Base-by-base conservation (phyloP, 2,797 vertebrate species). In the Silurus lanzhouensis region DNA sequence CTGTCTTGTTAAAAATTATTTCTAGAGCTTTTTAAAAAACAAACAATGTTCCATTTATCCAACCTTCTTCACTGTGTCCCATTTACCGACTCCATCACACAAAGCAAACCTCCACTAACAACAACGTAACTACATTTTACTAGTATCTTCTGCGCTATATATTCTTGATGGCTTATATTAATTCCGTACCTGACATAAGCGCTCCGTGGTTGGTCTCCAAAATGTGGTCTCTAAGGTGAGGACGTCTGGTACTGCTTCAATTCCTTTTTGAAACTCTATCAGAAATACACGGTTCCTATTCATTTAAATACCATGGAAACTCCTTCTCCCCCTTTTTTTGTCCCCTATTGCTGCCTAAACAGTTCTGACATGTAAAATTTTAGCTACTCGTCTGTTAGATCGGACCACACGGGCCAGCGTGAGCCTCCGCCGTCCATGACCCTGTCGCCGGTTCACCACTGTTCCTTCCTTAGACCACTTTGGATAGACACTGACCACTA, bases 181-280 rank as follows among this genome's bases (percentile, higher is more conserved):
- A 12, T 17, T 55, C 27, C 84, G 14, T 85, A 85, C 84, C 84
- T 85, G 58, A 68, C 44, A 13, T 38, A n/a, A 13, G 27, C 71
- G 44, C n/a, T 66, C 20, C 19, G n/a, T 48, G 10, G 14, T 85
- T 7, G 67, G 71, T 71, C n/a, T 57, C 19, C 38, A 27, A 27
- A 31, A 3, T 12, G 25, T 17, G 6, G 44, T 4, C 14, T 22
- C 14, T 67, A 58, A 19, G 5, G 61, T 3, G 12, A 60, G 44
- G 68, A 64, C 0, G 3, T 19, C 31, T 48, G 70, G 67, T 58
- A 46, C 58, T 46, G 3, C 14, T 25, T 27, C 17, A 25, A 58
- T 67, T 82, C 71, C 63, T 55, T 74, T 67, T 14, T 82, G 79
- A 85, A 85, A 85, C 83, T 5, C 1, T 15, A 5, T 5, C 70